Base-by-base conservation (phyloP, 2,113 vertebrate genomes). In the Penelope pileata region DNA sequence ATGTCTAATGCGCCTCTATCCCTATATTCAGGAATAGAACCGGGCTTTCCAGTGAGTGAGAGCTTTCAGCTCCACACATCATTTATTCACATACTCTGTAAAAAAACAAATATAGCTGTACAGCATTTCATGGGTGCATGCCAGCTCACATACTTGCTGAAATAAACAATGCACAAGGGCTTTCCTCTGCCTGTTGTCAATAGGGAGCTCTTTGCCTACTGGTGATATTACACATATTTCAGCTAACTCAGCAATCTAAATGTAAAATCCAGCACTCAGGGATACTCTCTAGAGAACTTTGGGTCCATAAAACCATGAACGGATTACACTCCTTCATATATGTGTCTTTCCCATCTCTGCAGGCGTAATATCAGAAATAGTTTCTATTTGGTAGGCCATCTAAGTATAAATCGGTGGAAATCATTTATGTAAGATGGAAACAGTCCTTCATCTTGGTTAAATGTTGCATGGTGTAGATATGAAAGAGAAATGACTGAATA, bases 251-350 rank as follows among this genome's bases (percentile, higher is more conserved):
- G 92, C 94, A 89, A 47, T 91, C 63, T 94, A 63, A 94, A 83
- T 94, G 93, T 94, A 91, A 97, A 97, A 66, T 79, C 90, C 64
- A 69, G 86, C 89, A 76, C 92, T 96, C 90, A 80, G 73, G 66
- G 79, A 67, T 18, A 9, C 63, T 94, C 90, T 91, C 94, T 80
- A 38, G 96, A 96, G 90, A 90, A 68, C 67, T n/a, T 34, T 2
- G 40, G 60, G 27, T 95, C 96, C 88, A 53, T 96, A 93, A 97
- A 96, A 48, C 74, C 36, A 48, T 42, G 32, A 94, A 93, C 85
- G 83, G 84, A 83, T 91, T 93, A 54, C 23, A 42, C 42, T 88
- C 51, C 40, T 88, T 93, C 91, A 24, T 80, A 24, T 56, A 30
- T 63, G 81, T 92, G 80, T 53, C 88, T 93, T 96, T 96, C 34